Base-by-base conservation (phyloP, 1,140 invertebrate species). In the Drosophila baimaii region DNA sequence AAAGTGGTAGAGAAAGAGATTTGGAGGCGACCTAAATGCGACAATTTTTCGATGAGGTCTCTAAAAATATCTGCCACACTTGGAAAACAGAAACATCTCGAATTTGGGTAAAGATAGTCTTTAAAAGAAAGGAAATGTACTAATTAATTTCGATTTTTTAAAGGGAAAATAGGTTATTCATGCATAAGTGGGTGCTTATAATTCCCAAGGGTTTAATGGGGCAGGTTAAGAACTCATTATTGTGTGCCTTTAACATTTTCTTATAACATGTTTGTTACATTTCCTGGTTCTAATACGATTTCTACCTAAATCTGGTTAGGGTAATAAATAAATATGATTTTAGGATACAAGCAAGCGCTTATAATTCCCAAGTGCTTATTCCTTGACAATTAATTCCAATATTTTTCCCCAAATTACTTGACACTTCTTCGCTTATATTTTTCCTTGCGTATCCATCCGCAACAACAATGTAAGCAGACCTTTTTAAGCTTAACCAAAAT, bases 41-140 rank as follows among this genome's bases (percentile, higher is more conserved):
- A 51, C 65, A 65, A 43, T 69, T 35, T 35, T 52, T 41, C 59
- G 58, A 63, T 39, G 33, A 63, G 58, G 23, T n/a, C 13, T 10
- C 77, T 84, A 85, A 51, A 85, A 77, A 74, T 84, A 84, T 56
- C 35, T n/a, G n/a, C n/a, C 57, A 68, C 47, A 76, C 49, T 76
- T 59, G 35, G 46, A 54, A 35, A 54, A 35, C n/a, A 23, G 31
- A 54, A 35, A 54, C 19, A 54, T 23, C 19, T 23, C 2, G 31
- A 54, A 10, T 23, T 33, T 10, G 31, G 29, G 3, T n/a, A 33
- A 54, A 54, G 5, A 3, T 21, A 0, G 13, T n/a, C 21, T 33
- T 5, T 1, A 33, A 21, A 2, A 5, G 3, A 15, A 23, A n/a
- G 3, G 13, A 4, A 54, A 35, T 23, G 13, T 33, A 8, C 7